These are phyloP conservation scores for Physella acuta DNA, from an alignment of 1,140 invertebrate genomes.

Conservation along the genomic window DNA sequence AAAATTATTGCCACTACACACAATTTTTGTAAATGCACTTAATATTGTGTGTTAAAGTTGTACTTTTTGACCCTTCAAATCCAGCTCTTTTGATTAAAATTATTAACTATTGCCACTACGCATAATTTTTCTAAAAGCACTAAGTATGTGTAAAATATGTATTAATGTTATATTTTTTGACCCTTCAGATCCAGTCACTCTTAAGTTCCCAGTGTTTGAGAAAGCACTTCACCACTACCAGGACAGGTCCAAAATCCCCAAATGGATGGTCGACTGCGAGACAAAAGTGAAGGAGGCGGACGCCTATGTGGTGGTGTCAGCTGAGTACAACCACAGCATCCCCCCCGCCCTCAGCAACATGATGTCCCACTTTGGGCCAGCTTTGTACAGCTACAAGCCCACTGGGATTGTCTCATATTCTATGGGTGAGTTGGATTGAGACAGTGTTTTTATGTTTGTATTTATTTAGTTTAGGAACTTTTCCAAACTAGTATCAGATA, in stretches of 20 bases:
- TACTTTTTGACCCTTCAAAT: too few relatives aligned
- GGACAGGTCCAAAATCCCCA: constrained; percentile 50
- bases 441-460: too few relatives aligned
- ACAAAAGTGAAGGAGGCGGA: constrained; percentile 57
- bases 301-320: constrained; percentile 59
- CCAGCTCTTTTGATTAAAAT: too few relatives aligned
- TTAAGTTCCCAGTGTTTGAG: constrained; percentile 55
- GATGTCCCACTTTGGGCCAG: constrained; percentile 61
- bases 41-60: too few relatives aligned
- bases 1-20: too few relatives aligned
- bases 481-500: too few relatives aligned
- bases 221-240: constrained; percentile 56
- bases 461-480: too few relatives aligned
- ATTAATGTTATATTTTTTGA: too few relatives aligned
- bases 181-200: constrained; percentile 55
- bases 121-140: too few relatives aligned
- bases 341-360: constrained; percentile 62
- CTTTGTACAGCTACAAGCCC: constrained; percentile 58
- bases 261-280: constrained; percentile 54
- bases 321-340: constrained; percentile 62
- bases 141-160: too few relatives aligned
- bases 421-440: constrained; percentile 55
- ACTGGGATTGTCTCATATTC: constrained; percentile 62
- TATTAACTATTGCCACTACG: too few relatives aligned
- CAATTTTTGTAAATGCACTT: too few relatives aligned